Conservation (phyloP, 2,797 vertebrate genomes). For the Parotocinclus haroldoi region DNA sequence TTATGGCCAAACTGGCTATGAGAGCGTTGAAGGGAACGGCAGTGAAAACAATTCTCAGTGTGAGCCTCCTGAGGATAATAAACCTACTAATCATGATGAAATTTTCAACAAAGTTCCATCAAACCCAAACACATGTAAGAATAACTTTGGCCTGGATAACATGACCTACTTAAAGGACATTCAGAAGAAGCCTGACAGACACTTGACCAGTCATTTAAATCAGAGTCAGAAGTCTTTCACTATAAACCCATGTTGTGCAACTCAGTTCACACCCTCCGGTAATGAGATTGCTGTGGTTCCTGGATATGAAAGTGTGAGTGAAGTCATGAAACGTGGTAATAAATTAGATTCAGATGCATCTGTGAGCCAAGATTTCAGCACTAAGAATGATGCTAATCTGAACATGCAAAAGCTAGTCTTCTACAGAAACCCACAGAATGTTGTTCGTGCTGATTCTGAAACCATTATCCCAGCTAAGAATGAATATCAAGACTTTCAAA, state of each 20-base stretch:
- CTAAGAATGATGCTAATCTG: slow-evolving; percentile 15
- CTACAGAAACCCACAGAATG: neutral
- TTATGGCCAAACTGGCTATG: slow-evolving; percentile 34
- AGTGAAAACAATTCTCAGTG: neutral
- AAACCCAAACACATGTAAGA: neutral
- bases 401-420: neutral
- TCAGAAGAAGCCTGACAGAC: neutral
- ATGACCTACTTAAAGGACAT: slow-evolving; percentile 16
- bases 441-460: neutral
- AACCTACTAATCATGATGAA: neutral
- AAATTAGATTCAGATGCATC: neutral
- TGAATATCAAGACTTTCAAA: slow-evolving; percentile 16
- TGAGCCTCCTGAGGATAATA: neutral
- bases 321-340: neutral
- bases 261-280: neutral
- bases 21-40: neutral
- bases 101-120: neutral
- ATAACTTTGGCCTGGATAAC: slow-evolving; percentile 40
- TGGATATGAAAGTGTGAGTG: slow-evolving; percentile 38
- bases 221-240: neutral
- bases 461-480: slow-evolving; percentile 8
- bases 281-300: neutral
- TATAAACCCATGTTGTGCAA: neutral
- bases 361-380: neutral
- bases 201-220: neutral